Evolutionary conservation across 2,888 invertebrate genomes (phyloP).

Genomic region (Acrobasis repandana): DNA sequence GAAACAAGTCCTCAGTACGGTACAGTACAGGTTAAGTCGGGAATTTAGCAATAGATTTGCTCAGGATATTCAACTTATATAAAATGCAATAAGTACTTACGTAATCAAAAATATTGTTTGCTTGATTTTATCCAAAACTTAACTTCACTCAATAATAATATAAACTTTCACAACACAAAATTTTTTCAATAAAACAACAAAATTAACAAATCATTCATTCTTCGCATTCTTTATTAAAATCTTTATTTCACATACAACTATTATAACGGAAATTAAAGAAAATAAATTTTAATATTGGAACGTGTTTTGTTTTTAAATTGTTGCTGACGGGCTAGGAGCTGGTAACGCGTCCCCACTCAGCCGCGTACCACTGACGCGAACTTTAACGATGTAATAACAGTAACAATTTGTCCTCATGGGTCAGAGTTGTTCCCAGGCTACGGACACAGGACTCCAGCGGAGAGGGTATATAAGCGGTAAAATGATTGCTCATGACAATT

Average conservation of each 20-base stretch:
- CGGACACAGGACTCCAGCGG: constrained; percentile 57
- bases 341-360: constrained; percentile 60
- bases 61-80: not conserved
- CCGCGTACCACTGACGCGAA: constrained; percentile 65
- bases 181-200: constrained; percentile 2
- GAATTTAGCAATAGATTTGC: not conserved
- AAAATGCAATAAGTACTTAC: constrained; percentile 26
- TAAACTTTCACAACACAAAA: constrained; percentile 4
- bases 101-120: constrained; percentile 19
- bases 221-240: not conserved
- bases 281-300: constrained; percentile 26
- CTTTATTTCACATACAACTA: not conserved
- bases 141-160: constrained; percentile 20
- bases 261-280: not conserved
- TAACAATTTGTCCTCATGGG: constrained; percentile 74
- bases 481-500: not conserved
- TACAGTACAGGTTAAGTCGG: too few species aligned
- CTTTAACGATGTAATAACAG: constrained; percentile 74
- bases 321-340: constrained; percentile 44
- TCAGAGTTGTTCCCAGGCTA: constrained; percentile 61
- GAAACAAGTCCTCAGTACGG: too few species aligned
- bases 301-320: constrained; percentile 31
- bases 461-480: constrained; percentile 37
- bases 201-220: constrained; percentile 3
- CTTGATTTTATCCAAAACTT: constrained; percentile 2